These are phyloP conservation scores for Labeo catla DNA, from an alignment of 2,113 vertebrate genomes.

Conservation along the genomic window DNA sequence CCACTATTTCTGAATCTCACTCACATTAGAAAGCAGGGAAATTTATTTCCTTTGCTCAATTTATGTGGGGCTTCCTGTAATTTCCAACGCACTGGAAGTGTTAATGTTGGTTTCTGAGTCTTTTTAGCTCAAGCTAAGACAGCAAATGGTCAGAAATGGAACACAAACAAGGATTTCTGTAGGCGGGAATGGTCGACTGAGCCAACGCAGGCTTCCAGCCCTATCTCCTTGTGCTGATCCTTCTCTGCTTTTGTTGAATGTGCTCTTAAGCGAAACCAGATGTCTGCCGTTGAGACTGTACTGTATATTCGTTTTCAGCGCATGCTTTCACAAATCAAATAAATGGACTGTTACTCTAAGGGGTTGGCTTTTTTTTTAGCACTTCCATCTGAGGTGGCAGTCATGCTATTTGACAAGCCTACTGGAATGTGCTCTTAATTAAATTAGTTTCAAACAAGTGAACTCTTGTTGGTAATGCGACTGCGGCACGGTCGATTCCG, in stretches of 20 bases:
- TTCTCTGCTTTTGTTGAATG: constrained; percentile 63
- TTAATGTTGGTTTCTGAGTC: constrained; percentile 30
- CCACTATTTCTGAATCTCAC: constrained; percentile 24
- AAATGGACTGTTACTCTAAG: constrained; percentile 60
- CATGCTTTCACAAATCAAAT: constrained; percentile 69
- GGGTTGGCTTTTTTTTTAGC: constrained; percentile 58
- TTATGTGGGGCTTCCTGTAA: constrained; percentile 19
- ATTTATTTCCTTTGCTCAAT: background rate
- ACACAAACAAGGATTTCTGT: constrained; percentile 61
- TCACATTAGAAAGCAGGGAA: background rate
- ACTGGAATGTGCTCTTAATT: constrained; percentile 68
- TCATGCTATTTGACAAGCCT: constrained; percentile 62
- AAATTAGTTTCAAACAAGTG: constrained; percentile 71
- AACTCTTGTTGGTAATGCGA: constrained; percentile 72
- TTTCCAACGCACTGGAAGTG: background rate
- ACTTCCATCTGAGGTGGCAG: constrained; percentile 52
- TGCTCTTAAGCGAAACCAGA: constrained; percentile 68
- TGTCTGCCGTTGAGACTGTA: constrained; percentile 61
- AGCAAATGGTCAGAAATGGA: constrained; percentile 53
- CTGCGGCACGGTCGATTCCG: background rate
- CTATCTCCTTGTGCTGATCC: constrained; percentile 61
- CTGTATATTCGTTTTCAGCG: constrained; percentile 57
- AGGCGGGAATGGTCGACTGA: constrained; percentile 59
- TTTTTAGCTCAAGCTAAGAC: constrained; percentile 30
- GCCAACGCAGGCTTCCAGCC: constrained; percentile 52